A percentile compares a stretch with the other conserved stretches of the same genome.
phyloP scores from a whole-genome alignment of 2,113 vertebrate species.

The Myiagra hebetior region DNA sequence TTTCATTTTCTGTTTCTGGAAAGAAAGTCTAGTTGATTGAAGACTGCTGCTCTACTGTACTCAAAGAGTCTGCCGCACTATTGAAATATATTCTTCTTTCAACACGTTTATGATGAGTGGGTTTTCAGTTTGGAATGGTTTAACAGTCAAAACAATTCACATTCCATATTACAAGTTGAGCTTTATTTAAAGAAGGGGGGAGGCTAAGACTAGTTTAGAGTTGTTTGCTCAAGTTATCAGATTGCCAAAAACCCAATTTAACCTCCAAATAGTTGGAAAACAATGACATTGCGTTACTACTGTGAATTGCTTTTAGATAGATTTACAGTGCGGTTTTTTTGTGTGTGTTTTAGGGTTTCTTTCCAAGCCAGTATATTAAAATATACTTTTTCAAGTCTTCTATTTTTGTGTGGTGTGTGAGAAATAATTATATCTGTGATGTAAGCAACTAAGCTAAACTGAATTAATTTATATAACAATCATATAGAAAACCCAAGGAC shows the following conservation, averaged over 20 bases:
- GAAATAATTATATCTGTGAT: background rate
- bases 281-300: background rate
- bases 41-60: conserved; percentile 53
- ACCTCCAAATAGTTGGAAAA: background rate
- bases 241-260: conserved; percentile 23
- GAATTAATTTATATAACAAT: background rate
- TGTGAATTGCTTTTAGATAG: background rate
- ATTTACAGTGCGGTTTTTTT: background rate
- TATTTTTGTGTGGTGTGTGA: background rate
- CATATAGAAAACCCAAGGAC: background rate
- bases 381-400: background rate
- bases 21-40: conserved; percentile 59
- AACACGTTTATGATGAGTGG: conserved; percentile 61
- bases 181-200: conserved; percentile 42
- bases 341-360: background rate
- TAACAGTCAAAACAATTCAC: conserved; percentile 68
- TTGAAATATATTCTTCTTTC: conserved; percentile 68
- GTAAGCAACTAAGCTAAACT: background rate
- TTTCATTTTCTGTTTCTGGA: conserved; percentile 61
- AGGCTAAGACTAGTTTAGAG: conserved; percentile 5
- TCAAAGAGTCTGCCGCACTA: conserved; percentile 27
- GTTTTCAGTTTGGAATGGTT: conserved; percentile 62
- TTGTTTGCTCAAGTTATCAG: conserved; percentile 46
- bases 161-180: conserved; percentile 42
- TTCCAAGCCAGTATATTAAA: background rate